These are phyloP conservation scores for Clupea harengus DNA, from an alignment of 2,113 vertebrate species.

Conservation along the genomic window DNA sequence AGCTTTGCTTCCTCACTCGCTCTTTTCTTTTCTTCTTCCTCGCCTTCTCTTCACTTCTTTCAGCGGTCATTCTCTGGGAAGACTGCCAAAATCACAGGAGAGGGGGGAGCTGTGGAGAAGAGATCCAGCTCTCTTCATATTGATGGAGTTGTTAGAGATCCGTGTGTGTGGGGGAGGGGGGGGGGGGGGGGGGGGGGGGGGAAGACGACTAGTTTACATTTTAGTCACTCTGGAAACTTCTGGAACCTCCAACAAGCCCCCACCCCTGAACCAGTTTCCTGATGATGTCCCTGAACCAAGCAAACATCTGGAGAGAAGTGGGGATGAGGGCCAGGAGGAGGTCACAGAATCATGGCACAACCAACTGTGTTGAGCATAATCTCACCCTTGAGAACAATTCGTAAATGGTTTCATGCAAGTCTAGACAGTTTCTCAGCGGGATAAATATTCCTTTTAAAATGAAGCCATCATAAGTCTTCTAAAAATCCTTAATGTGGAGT, in stretches of 20 bases:
- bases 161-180: slow-evolving; percentile 27
- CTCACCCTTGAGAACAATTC: slow-evolving; percentile 17
- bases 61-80: slow-evolving; percentile 39
- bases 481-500: background rate
- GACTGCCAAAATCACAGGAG: slow-evolving; percentile 37
- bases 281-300: slow-evolving; percentile 44
- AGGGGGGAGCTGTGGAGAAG: background rate
- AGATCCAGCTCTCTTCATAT: slow-evolving; percentile 34
- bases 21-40: background rate
- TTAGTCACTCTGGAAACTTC: slow-evolving; percentile 33
- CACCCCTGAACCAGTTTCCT: slow-evolving; percentile 47
- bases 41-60: slow-evolving; percentile 23
- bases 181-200: slow-evolving; percentile 31
- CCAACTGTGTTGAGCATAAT: background rate
- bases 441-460: background rate
- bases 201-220: slow-evolving; percentile 47
- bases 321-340: background rate
- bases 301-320: slow-evolving; percentile 42
- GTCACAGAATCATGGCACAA: background rate
- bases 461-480: background rate
- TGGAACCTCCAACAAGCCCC: slow-evolving; percentile 29
- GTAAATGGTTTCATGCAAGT: background rate
- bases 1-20: slow-evolving; percentile 29
- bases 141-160: slow-evolving; percentile 45
- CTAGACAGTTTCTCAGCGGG: background rate